Percentiles rank a stretch among this genome's conserved stretches.
phyloP scores from a whole-genome alignment of 2,797 vertebrate genomes.

The Nannoperca obscura region DNA sequence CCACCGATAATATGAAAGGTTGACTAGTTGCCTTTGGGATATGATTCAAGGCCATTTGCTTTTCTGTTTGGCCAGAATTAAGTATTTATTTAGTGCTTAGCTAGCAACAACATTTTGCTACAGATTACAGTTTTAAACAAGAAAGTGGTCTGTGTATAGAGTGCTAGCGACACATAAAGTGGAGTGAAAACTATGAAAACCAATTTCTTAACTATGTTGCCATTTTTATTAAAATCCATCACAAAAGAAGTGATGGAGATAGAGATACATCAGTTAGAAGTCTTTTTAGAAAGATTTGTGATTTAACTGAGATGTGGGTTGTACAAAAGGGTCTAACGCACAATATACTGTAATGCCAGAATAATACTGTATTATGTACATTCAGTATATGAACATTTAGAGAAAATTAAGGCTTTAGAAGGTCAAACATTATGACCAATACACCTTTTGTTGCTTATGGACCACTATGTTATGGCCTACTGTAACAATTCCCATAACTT shows the following conservation, averaged over 20 bases:
- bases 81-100: background rate
- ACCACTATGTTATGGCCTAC: background rate
- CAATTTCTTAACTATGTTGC: background rate
- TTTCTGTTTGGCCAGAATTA: background rate
- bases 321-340: background rate
- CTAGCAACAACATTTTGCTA: background rate
- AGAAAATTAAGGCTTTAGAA: background rate
- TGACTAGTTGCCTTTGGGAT: background rate
- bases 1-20: background rate
- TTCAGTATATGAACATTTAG: background rate
- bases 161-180: no score
- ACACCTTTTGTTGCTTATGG: background rate
- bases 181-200: background rate
- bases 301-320: background rate
- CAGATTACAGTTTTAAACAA: background rate
- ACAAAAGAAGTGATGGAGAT: background rate
- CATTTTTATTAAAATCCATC: background rate
- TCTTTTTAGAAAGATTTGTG: background rate
- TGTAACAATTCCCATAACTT: constrained; percentile 9
- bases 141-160: no score
- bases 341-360: background rate
- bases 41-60: background rate
- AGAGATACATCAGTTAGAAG: background rate
- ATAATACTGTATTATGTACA: background rate
- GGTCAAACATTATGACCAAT: background rate